Evolutionary conservation across 2,888 invertebrate species (phyloP), one percentile per base, ranked within the genome.

Genomic region (Eristalis intricaria): DNA sequence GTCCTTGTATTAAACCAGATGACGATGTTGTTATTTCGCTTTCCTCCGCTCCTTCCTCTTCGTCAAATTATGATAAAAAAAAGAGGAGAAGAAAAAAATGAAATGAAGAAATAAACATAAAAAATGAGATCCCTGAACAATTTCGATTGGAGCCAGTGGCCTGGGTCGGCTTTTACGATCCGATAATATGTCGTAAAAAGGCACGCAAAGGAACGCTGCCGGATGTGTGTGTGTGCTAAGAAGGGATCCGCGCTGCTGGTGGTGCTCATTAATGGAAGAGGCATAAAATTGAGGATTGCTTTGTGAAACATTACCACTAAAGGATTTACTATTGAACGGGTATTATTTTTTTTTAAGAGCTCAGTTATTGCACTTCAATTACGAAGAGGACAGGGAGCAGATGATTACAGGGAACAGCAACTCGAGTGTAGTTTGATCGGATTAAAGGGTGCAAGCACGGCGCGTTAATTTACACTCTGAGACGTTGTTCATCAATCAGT

Each of bases 41-140:
- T 75, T 23, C 43, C n/a, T 69, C 65, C 50, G 7, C 50, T 50
- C 50, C 50, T 50, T 50, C 19, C 50, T 50, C 8, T 66, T 61
- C 56, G 40, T 63, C 56, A 58, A 84, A 71, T 84, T 76, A 76
- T 76, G 70, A 71, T 58, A 61, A 56, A 75, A 75, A 75, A 75
- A 63, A 76, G 66, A 43, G 60, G 23, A 5, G 66, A 68, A 29
- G 40, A 66, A 60, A 50, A 29, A 70, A 70, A 64, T 56, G 56
- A 71, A 84, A 84, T 80, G 58, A 80, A 80, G 76, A 80, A 81
- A 76, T 76, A 75, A 80, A 73, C 63, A 84, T 84, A 84, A 84
- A 84, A 76, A 65, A 40, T 40, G 70, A 80, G 63, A 71, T 73
- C 29, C 26, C 56, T 13, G 40, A 38, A 73, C 56, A 63, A 65